A percentile compares a stretch with the other conserved stretches of the same genome.
Conservation (phyloP, 2,888 invertebrate genomes). For the Hyalella azteca region DNA sequence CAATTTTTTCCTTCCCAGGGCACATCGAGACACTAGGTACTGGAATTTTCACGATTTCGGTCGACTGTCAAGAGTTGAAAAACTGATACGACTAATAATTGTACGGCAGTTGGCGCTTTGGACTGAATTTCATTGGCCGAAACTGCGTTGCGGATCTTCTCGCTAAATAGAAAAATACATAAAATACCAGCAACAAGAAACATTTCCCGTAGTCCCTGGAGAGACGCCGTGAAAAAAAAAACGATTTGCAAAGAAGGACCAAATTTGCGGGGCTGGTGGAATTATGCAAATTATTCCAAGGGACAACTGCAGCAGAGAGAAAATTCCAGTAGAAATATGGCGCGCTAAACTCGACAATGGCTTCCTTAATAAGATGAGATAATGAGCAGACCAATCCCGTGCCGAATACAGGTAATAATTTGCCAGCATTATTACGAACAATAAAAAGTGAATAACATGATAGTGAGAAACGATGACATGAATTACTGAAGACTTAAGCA, state of each 20-base stretch:
- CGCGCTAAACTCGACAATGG: background rate
- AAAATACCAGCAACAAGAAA: background rate
- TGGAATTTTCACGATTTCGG: too few relatives aligned
- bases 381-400: background rate
- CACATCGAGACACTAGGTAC: too few relatives aligned
- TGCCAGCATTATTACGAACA: too few relatives aligned
- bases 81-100: background rate
- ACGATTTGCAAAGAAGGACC: background rate
- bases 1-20: too few relatives aligned
- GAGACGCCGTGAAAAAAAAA: background rate
- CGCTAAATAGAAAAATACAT: too few relatives aligned
- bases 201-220: background rate
- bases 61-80: too few relatives aligned
- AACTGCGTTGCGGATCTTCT: background rate
- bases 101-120: background rate
- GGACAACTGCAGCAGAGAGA: conserved; percentile 14
- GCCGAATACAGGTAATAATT: background rate
- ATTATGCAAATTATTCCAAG: conserved; percentile 13
- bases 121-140: background rate
- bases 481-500: too few relatives aligned
- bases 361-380: background rate
- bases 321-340: background rate
- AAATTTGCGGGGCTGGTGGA: background rate
- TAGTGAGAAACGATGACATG: too few relatives aligned
- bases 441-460: too few relatives aligned